Base-by-base conservation (phyloP, 2,113 vertebrate species). In the Acrocephalus arundinaceus region DNA sequence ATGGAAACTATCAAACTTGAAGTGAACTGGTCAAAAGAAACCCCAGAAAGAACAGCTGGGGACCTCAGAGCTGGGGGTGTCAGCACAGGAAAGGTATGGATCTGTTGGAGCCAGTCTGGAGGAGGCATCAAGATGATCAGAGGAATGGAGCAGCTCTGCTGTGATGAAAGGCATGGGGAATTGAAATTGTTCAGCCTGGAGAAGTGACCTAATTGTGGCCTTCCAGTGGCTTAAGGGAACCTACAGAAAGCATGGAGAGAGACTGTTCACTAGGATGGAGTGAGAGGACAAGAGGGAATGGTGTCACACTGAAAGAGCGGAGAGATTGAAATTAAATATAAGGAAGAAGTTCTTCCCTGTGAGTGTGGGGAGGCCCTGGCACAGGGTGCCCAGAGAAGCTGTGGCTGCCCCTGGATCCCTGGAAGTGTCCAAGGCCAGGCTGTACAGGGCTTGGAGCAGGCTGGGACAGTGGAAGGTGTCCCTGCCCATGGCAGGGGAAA, bases 381-480 rank as follows among this genome's bases (percentile, higher is more conserved):
- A 65, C 66, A 57, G 35, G 25, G 2, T 74, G 61, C 15, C 70
- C 70, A 67, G 13, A 82, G 39, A 20, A 61, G 28, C 54, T 67
- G 54, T 30, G 61, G 77, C 28, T 82, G 70, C 19, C 52, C 77
- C 46, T 62, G 65, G 41, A 89, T 61, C 46, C 28, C 70, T 67
- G 61, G 16, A 1, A 67, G 19, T 25, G 46, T 25, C 39, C 61
- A n/a, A 30, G 28, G 46, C 33, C 19, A 39, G 13, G 37, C 0
- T 46, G 28, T 27, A 66, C 0, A 0, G 35, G 21, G 7, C 10
- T 88, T 58, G 35, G 52, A 45, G 37, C 18, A 33, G 0, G 2
- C 45, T 67, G 37, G 17, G 31, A 1, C 2, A 9, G 46, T 52
- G 37, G 73, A 8, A 77, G 4, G 5, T 52, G 63, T 43, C 46